Evolutionary conservation across 2,797 vertebrate genomes (phyloP).

Genomic region (Thripadectes ignobilis): DNA sequence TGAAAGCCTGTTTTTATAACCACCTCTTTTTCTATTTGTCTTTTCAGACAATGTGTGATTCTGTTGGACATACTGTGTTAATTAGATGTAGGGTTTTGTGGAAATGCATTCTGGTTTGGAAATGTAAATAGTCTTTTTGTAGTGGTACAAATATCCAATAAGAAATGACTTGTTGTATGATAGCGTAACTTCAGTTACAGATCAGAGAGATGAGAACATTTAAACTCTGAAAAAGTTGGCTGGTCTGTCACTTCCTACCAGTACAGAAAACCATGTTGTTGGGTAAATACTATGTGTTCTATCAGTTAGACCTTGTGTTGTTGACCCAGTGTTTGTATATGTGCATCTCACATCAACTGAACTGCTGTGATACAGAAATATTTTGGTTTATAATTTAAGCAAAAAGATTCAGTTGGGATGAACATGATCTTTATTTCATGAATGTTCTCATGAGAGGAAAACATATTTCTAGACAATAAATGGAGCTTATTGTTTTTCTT

Average conservation of each 20-base stretch:
- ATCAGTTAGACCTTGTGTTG: background rate
- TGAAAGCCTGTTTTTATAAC: slow-evolving; percentile 14
- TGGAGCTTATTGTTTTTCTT: background rate
- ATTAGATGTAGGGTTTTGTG: background rate
- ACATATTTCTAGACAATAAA: background rate
- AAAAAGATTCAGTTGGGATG: background rate
- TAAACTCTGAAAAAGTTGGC: background rate
- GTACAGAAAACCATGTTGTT: background rate
- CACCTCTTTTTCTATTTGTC: background rate
- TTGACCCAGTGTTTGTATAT: background rate
- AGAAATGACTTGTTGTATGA: background rate
- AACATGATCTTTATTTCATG: background rate
- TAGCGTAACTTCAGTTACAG: background rate
- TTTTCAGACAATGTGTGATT: background rate
- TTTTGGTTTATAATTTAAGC: background rate
- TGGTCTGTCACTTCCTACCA: background rate
- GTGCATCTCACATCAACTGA: background rate
- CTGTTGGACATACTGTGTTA: background rate
- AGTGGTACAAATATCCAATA: background rate
- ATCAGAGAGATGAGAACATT: background rate
- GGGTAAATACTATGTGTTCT: background rate
- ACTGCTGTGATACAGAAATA: background rate
- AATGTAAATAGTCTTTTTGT: background rate
- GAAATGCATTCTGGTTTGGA: background rate
- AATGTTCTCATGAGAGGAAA: background rate